These are phyloP conservation scores for Sebastes oblongus DNA, from an alignment of 2,797 vertebrate genomes.

Conservation along the genomic window DNA sequence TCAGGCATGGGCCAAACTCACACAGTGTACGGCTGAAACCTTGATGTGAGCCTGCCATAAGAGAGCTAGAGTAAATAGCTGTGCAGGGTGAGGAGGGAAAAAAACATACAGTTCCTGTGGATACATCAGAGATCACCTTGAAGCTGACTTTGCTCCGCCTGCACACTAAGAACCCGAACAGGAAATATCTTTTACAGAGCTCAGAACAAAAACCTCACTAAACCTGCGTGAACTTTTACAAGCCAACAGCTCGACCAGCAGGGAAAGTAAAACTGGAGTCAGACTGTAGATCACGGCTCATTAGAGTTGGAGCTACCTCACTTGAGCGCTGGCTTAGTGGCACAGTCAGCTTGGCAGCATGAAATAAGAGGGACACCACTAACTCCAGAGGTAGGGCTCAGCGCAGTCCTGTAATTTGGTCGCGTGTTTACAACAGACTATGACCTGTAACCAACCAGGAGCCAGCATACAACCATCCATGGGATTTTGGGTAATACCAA, in stretches of 20 bases:
- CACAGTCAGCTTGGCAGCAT: conserved; percentile 67
- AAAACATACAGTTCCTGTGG: not conserved
- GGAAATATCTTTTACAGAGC: conserved; percentile 49
- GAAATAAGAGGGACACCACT: conserved; percentile 71
- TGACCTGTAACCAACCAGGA: conserved; percentile 72
- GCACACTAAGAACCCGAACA: conserved; percentile 38
- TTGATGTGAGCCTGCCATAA: conserved; percentile 25
- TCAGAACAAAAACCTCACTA: conserved; percentile 36
- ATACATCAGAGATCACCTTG: conserved; percentile 54
- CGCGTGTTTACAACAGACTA: conserved; percentile 70
- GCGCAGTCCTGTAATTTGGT: conserved; percentile 77
- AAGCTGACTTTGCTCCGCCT: conserved; percentile 36
- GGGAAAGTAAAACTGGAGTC: conserved; percentile 23
- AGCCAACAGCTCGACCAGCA: conserved; percentile 11
- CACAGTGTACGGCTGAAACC: conserved; percentile 42
- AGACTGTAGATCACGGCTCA: conserved; percentile 37
- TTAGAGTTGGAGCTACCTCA: conserved; percentile 37
- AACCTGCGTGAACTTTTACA: conserved; percentile 18
- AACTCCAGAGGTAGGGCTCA: conserved; percentile 58
- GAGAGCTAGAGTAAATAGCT: conserved; percentile 41
- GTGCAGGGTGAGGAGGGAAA: conserved; percentile 6
- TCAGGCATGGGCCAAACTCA: conserved; percentile 59
- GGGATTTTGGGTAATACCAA: conserved; percentile 62
- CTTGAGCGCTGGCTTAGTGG: conserved; percentile 40
- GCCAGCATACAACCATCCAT: conserved; percentile 62